Conservation (phyloP, 2,113 vertebrate species). For the Nerophis lumbriciformis region DNA sequence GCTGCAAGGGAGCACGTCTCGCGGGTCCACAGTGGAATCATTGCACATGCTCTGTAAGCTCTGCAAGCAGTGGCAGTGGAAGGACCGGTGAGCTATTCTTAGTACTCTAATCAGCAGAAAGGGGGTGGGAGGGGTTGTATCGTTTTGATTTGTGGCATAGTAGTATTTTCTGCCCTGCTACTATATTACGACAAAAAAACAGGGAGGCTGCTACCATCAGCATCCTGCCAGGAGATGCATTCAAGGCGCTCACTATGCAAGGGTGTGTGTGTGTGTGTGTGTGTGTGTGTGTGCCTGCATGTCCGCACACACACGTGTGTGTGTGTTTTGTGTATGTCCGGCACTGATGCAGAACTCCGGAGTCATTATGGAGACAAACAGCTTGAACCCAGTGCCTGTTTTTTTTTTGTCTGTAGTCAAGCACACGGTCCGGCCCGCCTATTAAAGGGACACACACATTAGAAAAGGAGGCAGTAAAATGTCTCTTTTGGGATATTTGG, state of each 20-base stretch:
- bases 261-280: conserved; percentile 7
- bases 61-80: conserved; percentile 64
- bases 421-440: conserved; percentile 63
- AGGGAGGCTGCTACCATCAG: conserved; percentile 36
- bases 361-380: conserved; percentile 72
- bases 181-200: conserved; percentile 52
- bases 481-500: conserved; percentile 35
- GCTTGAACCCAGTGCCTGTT: conserved; percentile 65
- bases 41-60: conserved; percentile 49
- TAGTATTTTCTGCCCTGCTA: conserved; percentile 64
- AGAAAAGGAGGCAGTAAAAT: conserved; percentile 42
- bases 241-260: conserved; percentile 8
- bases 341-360: conserved; percentile 63
- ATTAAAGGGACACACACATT: conserved; percentile 67
- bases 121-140: conserved; percentile 25
- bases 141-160: conserved; percentile 61
- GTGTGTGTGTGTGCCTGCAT: conserved; percentile 11
- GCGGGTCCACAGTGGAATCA: conserved; percentile 49
- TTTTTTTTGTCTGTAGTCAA: conserved; percentile 54
- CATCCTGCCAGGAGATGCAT: conserved; percentile 27
- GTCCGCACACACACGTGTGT: conserved; percentile 13
- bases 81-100: conserved; percentile 71
- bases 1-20: conserved; percentile 49
- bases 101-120: conserved; percentile 55
- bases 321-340: conserved; percentile 40